Base-by-base conservation (phyloP, 2,797 vertebrate genomes). In the Melanotaenia pygmaea region DNA sequence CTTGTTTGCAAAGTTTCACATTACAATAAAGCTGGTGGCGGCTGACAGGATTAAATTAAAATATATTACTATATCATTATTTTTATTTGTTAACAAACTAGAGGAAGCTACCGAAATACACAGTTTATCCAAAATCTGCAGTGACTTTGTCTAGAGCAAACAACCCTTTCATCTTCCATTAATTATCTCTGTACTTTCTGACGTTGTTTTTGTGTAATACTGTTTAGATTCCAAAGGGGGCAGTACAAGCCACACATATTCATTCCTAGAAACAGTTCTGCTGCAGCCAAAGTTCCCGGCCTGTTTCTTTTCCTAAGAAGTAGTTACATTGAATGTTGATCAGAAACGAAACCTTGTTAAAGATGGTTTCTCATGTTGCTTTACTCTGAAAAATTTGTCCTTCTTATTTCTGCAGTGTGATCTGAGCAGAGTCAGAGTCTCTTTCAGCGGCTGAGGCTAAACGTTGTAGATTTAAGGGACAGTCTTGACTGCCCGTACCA, bases 171-270 rank as follows among this genome's bases (percentile, higher is more conserved):
- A 20, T 45, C 18, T 45, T 45, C 43, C 43, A 20, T 6, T 43
- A 5, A 45, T 20, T 7, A 45, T 2, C 8, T n/a, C 45, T n/a
- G 2, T n/a, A 16, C 32, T 34, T 34, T 2, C 1, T 8, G 6
- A n/a, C 20, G 10, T 47, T n/a, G 20, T 3, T 10, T 30, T 9
- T n/a, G 4, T 77, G 76, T 30, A 72, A 34, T 73, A 51, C 37
- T 30, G 20, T 13, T 47, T 22, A 1, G 10, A 5, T 70, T 74
- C 90, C 89, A 59, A 72, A 64, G 89, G 59, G 64, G 84, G 83
- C 85, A 85, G 84, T 66, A 71, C 18, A 83, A 32, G 37, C 74
- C 61, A 81, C 81, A 22, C 13, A 56, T 75, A 5, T 5, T 30
- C 20, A 2, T 18, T 10, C 20, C 4, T 10, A 9, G 16, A 50